phyloP scores from a whole-genome alignment of 2,888 invertebrate genomes.

The Heliconius cydno region DNA sequence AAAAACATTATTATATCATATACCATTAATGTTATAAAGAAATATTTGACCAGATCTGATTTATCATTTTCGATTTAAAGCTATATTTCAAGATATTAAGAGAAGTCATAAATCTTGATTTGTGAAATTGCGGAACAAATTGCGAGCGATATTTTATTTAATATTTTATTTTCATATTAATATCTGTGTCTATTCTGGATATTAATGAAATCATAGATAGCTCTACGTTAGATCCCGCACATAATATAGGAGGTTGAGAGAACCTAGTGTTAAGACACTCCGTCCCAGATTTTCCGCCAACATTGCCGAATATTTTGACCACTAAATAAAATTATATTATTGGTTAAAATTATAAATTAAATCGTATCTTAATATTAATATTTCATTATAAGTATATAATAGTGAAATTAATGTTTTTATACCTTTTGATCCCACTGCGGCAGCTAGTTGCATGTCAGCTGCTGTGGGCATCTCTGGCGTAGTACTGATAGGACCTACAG shows the following conservation, averaged over 20 bases:
- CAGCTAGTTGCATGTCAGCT: constrained; percentile 78
- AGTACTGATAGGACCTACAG: constrained; percentile 78
- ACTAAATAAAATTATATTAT: background rate
- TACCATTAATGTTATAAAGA: background rate
- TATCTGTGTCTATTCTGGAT: background rate
- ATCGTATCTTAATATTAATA: background rate
- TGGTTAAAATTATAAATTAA: background rate
- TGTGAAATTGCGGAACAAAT: constrained; percentile 15
- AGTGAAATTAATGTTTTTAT: constrained; percentile 27
- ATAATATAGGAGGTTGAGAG: background rate
- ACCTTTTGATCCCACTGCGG: constrained; percentile 76
- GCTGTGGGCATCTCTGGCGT: constrained; percentile 80
- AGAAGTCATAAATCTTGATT: constrained; percentile 19
- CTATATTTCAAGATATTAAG: constrained; percentile 24
- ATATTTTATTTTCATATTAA: background rate
- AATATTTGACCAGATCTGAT: constrained; percentile 4
- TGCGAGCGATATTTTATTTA: constrained; percentile 8
- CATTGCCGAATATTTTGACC: too few species aligned
- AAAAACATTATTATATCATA: background rate
- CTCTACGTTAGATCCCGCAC: background rate
- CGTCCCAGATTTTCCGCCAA: background rate
- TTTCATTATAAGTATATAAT: background rate
- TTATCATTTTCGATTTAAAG: constrained; percentile 19
- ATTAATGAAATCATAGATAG: background rate
- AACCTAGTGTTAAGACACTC: background rate